Evolutionary conservation across 2,113 vertebrate species (phyloP), one percentile per base, ranked within the genome.

Genomic region (Spea multiplicata): DNA sequence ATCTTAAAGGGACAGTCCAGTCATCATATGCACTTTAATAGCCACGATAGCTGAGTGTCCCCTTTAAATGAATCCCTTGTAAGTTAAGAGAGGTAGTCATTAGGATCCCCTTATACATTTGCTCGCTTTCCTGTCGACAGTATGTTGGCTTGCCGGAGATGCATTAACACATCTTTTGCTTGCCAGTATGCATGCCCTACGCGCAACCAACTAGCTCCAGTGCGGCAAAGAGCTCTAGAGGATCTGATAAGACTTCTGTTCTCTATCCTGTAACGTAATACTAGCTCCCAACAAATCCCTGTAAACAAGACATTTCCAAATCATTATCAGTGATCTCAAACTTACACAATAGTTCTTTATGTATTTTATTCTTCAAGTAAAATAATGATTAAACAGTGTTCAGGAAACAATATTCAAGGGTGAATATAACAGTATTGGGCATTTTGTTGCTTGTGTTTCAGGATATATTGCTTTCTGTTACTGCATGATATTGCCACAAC

Each of bases 271-370:
- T 17, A 3, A 75, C 4, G 8, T 13, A 59, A 13, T 12, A 59
- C 55, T 59, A 59, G 7, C 44, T 30, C 17, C 47, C 45, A 76
- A 47, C 59, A 59, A 13, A 68, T 52, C 8, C 17, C 44, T 13
- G 13, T 59, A 47, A 76, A 52, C 66, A 76, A 67, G 50, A 17
- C 13, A 75, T 67, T 65, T 76, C n/a, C 45, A 68, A 69, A 59
- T 44, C 49, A 67, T 45, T 30, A 64, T 44, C 8, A 53, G 62
- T 57, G 55, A 66, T 52, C 55, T 47, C 44, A 57, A 72, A 49
- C 55, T 30, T 61, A 52, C 68, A 52, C 52, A 53, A 13, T 69
- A 66, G 49, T 78, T 72, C 9, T 57, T 62, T 7, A 30, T 57
- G 59, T 8, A 49, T 44, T 53, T 30, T 16, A 53, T 16, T 52